A percentile compares a stretch with the other conserved stretches of the same genome.
Conservation (phyloP, 2,888 invertebrate genomes). For the Helobdella robusta region DNA sequence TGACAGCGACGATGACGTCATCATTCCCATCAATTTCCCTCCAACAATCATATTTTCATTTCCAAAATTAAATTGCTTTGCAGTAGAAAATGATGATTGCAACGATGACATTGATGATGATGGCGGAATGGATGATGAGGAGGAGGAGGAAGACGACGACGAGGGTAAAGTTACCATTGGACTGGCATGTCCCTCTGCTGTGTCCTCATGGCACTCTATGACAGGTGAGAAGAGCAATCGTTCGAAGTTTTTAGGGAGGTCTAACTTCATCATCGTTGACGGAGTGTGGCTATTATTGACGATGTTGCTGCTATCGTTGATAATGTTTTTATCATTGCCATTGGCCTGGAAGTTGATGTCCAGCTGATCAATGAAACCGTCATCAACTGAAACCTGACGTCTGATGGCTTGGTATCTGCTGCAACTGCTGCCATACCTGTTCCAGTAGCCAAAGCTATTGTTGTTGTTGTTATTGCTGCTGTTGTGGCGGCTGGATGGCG, state of each 20-base stretch:
- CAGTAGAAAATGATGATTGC: not conserved
- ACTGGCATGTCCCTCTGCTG: not conserved
- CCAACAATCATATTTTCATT: no score
- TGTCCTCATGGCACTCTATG: slow-evolving; percentile 21
- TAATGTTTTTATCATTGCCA: slow-evolving; percentile 48
- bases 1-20: no score
- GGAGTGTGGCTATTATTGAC: not conserved
- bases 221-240: slow-evolving; percentile 28
- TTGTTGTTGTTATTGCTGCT: not conserved
- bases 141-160: not conserved
- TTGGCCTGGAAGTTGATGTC: slow-evolving; percentile 79
- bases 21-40: no score
- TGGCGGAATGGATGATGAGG: not conserved
- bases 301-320: not conserved
- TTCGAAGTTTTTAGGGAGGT: slow-evolving; percentile 27
- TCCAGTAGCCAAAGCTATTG: not conserved
- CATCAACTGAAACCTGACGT: slow-evolving; percentile 85
- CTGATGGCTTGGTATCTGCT: slow-evolving; percentile 65
- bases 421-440: slow-evolving; percentile 67
- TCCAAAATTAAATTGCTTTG: no score
- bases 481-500: not conserved
- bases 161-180: not conserved
- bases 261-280: not conserved
- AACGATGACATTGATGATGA: not conserved
- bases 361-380: slow-evolving; percentile 82